Evolutionary conservation across 2,797 vertebrate species (phyloP).

Genomic region (Tangara arthus): DNA sequence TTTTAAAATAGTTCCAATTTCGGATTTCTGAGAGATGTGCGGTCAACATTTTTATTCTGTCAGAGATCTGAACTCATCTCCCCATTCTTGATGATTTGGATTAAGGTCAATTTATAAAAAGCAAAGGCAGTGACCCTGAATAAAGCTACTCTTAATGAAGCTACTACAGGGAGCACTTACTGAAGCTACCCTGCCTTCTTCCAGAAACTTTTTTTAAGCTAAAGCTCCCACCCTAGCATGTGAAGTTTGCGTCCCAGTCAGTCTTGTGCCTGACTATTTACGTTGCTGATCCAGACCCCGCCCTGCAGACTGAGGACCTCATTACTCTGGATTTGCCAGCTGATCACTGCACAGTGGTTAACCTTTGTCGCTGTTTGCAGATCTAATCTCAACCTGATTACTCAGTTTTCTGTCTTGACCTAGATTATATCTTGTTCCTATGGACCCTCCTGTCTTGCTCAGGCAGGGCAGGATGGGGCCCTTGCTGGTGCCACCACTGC

Average conservation of each 20-base stretch:
- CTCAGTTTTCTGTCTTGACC: background rate
- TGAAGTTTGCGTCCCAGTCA: background rate
- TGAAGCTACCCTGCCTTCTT: background rate
- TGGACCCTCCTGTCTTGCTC: rapidly evolving
- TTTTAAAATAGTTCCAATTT: background rate
- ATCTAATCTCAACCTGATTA: background rate
- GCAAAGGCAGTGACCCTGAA: background rate
- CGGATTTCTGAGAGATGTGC: background rate
- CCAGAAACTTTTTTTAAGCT: background rate
- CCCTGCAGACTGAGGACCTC: background rate
- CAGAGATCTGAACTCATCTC: background rate
- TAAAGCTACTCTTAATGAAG: background rate
- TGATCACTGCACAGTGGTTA: background rate
- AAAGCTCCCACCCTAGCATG: background rate
- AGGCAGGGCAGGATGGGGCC: background rate
- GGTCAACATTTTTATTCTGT: background rate
- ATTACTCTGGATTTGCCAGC: background rate
- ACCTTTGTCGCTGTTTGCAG: background rate
- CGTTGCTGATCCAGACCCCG: background rate
- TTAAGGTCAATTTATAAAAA: background rate
- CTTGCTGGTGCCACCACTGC: background rate
- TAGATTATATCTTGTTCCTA: background rate
- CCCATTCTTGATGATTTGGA: background rate
- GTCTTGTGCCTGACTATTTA: background rate
- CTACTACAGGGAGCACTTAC: background rate